Evolutionary conservation across 92 coral and sea anemone species (phyloP), one percentile per base, ranked within the genome.

Genomic region (Epizoanthus scotinus): DNA sequence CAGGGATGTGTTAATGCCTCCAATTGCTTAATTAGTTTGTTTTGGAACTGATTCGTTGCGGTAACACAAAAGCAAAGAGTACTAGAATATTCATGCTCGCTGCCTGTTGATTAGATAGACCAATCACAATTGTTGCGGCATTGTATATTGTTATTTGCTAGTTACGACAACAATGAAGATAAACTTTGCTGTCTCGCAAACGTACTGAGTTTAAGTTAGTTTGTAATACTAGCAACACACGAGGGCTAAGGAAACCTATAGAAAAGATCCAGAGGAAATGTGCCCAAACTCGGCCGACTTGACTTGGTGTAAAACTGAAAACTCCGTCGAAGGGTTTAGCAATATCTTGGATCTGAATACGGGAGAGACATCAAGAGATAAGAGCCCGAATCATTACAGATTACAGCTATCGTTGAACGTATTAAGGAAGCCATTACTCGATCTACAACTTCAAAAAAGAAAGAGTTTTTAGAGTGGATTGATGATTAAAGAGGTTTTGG

Each of bases 91-190:
- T 75, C 68, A 75, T n/a, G 40, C 14, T 4, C n/a, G 0, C 20
- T 0, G 60, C 12, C 20, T 57, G 67, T 70, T 70, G 77, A 44
- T 31, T 47, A 31, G 53, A 49, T 2, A 44, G 53, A 19, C 81
- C 81, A 75, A 75, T 75, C 81, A 75, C 47, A 75, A 75, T 38
- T 26, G 18, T 7, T 34, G 55, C 0, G 0, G 81, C 17, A 18
- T 50, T 75, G 81, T 75, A 57, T 38, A 26, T 75, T 6, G 18
- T 24, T 75, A 75, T 75, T 75, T 75, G 49, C 81, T 75, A 19
- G 68, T 55, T 38, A 59, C 68, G 81, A 58, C 28, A 59, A 20
- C 81, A 75, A 75, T 38, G 59, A 67, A 28, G 81, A 40, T 75
- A 36, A 75, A 75, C 36, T 59, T 75, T 75, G 22, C 22, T 38